Conservation (phyloP, 2,113 vertebrate genomes). For the Corythornis vintsioides region DNA sequence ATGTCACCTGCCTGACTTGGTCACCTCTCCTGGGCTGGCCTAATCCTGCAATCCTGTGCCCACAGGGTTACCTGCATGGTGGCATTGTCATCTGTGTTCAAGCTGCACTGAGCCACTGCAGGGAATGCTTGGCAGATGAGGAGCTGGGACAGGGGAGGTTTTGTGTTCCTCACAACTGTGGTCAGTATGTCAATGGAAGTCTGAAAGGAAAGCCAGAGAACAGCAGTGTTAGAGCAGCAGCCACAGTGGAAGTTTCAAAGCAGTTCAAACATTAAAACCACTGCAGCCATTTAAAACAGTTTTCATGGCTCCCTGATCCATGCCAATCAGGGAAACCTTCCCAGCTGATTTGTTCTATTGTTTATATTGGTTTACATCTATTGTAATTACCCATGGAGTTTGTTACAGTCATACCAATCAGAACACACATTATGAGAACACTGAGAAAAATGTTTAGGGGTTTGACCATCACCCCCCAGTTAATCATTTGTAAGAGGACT, state of each 20-base stretch:
- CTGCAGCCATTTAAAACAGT: background rate
- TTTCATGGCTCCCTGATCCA: background rate
- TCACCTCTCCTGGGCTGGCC: background rate
- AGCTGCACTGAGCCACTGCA: slow-evolving; percentile 93
- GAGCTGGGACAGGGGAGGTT: slow-evolving; percentile 92
- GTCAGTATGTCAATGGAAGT: slow-evolving; percentile 97
- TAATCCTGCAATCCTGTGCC: background rate
- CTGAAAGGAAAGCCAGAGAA: slow-evolving; percentile 71
- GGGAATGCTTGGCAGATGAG: slow-evolving; percentile 96
- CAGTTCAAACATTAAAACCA: background rate
- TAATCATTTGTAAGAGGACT: background rate
- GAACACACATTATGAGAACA: background rate
- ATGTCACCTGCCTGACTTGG: background rate
- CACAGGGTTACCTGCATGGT: slow-evolving; percentile 89
- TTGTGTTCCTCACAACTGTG: slow-evolving; percentile 94
- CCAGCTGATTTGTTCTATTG: background rate
- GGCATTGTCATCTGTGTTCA: slow-evolving; percentile 94
- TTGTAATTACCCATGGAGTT: background rate
- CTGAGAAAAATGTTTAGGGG: background rate
- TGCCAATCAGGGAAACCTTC: background rate
- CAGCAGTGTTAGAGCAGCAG: background rate
- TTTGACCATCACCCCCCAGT: background rate
- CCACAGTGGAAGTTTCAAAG: background rate
- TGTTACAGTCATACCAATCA: background rate
- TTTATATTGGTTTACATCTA: background rate